Base-by-base conservation (phyloP, 2,113 vertebrate genomes). In the Paracanthobrama guichenoti region DNA sequence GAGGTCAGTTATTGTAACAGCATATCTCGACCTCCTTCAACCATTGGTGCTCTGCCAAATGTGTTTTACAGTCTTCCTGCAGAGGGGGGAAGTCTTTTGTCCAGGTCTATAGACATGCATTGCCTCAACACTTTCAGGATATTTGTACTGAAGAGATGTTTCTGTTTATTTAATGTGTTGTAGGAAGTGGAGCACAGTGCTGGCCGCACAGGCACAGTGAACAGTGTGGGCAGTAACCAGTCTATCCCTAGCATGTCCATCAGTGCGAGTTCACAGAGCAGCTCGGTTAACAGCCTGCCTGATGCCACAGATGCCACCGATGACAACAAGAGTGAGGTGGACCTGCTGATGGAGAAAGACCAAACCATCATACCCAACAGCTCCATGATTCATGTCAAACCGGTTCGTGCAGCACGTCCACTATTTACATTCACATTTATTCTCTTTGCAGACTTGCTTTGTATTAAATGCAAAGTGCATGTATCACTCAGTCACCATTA, bases 191-290 rank as follows among this genome's bases (percentile, higher is more conserved):
- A 99, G 84, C 95, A 97, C 69, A 95, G 94, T 87, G 95, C 96
- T 67, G 94, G 97, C 85, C 93, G 96, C 88, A 97, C 97, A 0
- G 98, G 97, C 89, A 99, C 98, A 11, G 98, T 99, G 89, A 99
- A 98, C 89, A 99, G 98, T 74, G 97, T 99, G n/a, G 97, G 97
- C 86, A 99, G 98, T 91, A 99, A 97, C 93, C 98, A 99, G 88
- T 99, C 98, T 91, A 99, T 99, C 90, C 98, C 98, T 87, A 99
- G 98, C 89, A 99, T 99, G 97, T 99, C 97, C 85, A 99, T 98
- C 93, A 99, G 98, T 88, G 98, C 98, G 93, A 99, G 98, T 92
- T 99, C 97, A 91, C 98, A 99, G 95, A 99, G 98, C 93, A 98
- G 98, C 93, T 99, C 98, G 86, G 97, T 99, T 92, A 99, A 98